Evolutionary conservation across 2,797 vertebrate species (phyloP), one percentile per base, ranked within the genome.

Genomic region (Sorex maritimensis): DNA sequence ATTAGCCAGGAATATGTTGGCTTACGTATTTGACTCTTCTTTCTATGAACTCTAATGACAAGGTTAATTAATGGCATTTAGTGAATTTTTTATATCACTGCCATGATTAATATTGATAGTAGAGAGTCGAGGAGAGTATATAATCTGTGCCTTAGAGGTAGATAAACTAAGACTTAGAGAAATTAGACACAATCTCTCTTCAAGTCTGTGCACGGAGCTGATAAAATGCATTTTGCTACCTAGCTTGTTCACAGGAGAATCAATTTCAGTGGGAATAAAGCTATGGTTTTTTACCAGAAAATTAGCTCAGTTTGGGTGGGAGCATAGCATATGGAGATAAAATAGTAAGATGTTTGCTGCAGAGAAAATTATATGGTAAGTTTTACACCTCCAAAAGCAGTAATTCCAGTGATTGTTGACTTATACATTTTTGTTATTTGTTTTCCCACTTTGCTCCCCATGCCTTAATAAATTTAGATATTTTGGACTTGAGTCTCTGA

Each of bases 321-420:
- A 71, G 89, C 95, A 85, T 79, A 88, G 30, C 65, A 95, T 83
- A 74, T 72, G 38, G 67, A 88, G 92, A 94, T 88, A 89, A 93
- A 95, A 82, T 92, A 49, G 63, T 83, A 46, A 96, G 38, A 91
- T n/a, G 86, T 24, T 69, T 89, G 65, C 94, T 92, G 90, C 94
- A 96, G 96, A 63, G 94, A 96, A 94, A 96, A 97, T 96, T 30
- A 88, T 67, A 96, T 72, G 38, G 92, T 96, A 61, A 75, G 52
- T 23, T 10, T 34, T 93, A 41, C 63, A 28, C 92, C 71, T 67
- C 68, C 81, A 93, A 92, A 80, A 81, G 61, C 23, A 92, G 49
- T 94, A 95, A 94, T 95, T 95, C 83, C 55, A 93, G 94, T 94
- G 93, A 96, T 94, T 93, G 73, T 81, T 80, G 30, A 91, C 81